Evolutionary conservation across 2,888 invertebrate species (phyloP).

Genomic region (Augiades crinisus): DNA sequence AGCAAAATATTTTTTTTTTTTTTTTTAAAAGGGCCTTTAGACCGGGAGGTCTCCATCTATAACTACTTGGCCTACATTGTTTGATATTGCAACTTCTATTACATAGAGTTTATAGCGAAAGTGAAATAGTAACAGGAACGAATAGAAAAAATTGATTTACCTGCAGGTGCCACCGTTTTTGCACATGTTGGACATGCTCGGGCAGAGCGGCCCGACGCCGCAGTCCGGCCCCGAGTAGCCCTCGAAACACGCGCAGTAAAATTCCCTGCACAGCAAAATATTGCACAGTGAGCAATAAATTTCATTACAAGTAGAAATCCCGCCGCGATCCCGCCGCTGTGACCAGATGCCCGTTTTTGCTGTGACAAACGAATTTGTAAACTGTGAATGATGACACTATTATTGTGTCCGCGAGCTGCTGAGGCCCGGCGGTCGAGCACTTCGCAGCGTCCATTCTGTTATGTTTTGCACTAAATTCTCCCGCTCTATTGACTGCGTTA

Average conservation of each 20-base stretch:
- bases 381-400: constrained; percentile 38
- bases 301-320: constrained; percentile 9
- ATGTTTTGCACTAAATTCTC: constrained; percentile 23
- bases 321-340: constrained; percentile 5
- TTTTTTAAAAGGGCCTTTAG: no score
- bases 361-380: constrained; percentile 36
- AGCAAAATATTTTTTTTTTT: no score
- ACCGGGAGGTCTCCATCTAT: no score
- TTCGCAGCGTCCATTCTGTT: background rate
- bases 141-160: constrained; percentile 75
- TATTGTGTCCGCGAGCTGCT: constrained; percentile 23
- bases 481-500: constrained; percentile 22
- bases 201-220: constrained; percentile 90
- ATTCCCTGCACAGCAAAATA: constrained; percentile 79
- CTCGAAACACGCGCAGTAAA: constrained; percentile 90
- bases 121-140: no score
- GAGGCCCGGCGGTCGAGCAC: background rate
- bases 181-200: constrained; percentile 82
- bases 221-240: constrained; percentile 90
- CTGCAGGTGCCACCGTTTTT: constrained; percentile 92
- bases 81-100: no score
- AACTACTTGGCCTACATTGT: no score
- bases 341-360: constrained; percentile 21
- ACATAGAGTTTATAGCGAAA: no score
- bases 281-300: constrained; percentile 35